A percentile compares a stretch with the other conserved stretches of the same genome.
These are phyloP conservation scores for Brachionus manjavacas DNA, from an alignment of 1,140 invertebrate genomes.

Conservation along the genomic window DNA sequence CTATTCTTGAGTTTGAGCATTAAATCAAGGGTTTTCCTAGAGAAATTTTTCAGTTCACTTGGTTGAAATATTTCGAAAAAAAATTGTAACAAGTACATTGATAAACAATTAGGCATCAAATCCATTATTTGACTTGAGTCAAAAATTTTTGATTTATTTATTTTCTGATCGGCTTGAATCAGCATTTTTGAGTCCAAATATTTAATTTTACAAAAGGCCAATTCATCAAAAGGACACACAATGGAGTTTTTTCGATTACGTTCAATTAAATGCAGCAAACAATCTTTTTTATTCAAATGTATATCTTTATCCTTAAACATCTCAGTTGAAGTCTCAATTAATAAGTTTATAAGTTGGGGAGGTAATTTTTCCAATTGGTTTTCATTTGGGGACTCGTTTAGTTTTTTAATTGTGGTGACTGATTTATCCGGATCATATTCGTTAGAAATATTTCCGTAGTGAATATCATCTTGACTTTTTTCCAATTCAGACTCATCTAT, in stretches of 20 bases:
- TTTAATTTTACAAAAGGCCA: not conserved
- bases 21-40: not conserved
- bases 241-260: not conserved
- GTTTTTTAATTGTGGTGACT: not conserved
- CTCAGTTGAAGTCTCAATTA: not conserved
- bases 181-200: not conserved
- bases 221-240: slow-evolving; percentile 1
- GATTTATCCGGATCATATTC: not conserved
- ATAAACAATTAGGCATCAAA: slow-evolving; percentile 14
- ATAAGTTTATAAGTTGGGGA: not conserved
- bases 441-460: not conserved
- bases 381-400: not conserved
- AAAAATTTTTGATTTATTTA: not conserved
- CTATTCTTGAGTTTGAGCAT: slow-evolving; percentile 6
- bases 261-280: not conserved
- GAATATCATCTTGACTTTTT: not conserved
- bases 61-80: slow-evolving; percentile 38
- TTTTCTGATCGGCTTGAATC: not conserved
- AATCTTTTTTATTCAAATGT: not conserved
- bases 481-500: not conserved
- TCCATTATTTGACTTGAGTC: not conserved
- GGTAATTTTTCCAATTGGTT: not conserved
- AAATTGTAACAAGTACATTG: slow-evolving; percentile 11
- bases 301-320: not conserved
- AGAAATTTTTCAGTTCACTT: not conserved